Percentiles rank a stretch among this genome's conserved stretches.
Conservation (phyloP, 1,140 invertebrate species). For the Lutraria rhynchaena region DNA sequence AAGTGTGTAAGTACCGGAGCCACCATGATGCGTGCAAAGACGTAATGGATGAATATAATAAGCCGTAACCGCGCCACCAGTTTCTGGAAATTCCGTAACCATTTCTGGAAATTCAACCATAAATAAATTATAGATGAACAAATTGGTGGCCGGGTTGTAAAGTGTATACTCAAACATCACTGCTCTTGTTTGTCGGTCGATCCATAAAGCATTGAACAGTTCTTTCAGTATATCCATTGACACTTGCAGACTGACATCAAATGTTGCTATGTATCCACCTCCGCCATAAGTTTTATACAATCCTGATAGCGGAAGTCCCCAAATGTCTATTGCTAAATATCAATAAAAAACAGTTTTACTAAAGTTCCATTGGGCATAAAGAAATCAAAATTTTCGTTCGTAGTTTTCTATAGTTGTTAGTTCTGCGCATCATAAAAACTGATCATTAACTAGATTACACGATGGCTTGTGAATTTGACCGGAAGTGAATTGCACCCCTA, state of each 20-base stretch:
- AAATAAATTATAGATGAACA: conserved; percentile 63
- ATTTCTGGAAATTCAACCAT: too few relatives aligned
- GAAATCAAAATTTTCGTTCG: too few relatives aligned
- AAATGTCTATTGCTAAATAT: conserved; percentile 41
- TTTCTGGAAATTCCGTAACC: conserved; percentile 82
- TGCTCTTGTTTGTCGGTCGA: conserved; percentile 82
- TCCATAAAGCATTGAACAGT: conserved; percentile 80
- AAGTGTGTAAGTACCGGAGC: conserved; percentile 30
- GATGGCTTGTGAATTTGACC: too few relatives aligned
- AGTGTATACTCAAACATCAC: conserved; percentile 83
- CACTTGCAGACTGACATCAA: conserved; percentile 45
- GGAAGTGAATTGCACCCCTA: too few relatives aligned
- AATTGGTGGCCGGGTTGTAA: conserved; percentile 81
- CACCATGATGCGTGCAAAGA: conserved; percentile 34
- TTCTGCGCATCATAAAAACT: too few relatives aligned
- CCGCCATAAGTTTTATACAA: conserved; percentile 60
- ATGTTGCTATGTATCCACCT: conserved; percentile 61
- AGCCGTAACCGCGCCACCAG: conserved; percentile 73
- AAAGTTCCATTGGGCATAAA: too few relatives aligned
- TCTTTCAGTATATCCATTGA: conserved; percentile 66
- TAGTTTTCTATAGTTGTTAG: too few relatives aligned
- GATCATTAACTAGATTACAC: too few relatives aligned
- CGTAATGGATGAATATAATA: conserved; percentile 50
- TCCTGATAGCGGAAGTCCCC: conserved; percentile 55
- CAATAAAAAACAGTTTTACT: too few relatives aligned